These are phyloP conservation scores for Drosophila insularis DNA, from an alignment of 1,140 invertebrate species.

Conservation along the genomic window DNA sequence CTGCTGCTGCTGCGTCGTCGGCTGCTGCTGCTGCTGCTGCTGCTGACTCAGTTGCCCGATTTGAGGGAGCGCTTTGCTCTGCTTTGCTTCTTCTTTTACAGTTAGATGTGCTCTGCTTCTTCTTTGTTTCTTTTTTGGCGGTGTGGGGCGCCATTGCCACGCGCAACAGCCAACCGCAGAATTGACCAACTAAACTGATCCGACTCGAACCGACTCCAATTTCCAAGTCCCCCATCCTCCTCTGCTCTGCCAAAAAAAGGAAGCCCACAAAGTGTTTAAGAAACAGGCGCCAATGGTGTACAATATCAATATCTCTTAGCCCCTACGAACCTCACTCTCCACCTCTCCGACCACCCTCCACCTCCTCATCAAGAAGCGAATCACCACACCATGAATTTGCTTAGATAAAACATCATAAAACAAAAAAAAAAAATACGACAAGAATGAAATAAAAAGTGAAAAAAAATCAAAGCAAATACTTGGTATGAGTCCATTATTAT, in stretches of 20 bases:
- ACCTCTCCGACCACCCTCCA: neutral
- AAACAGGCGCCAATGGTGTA: too few species aligned
- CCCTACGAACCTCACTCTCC: too few species aligned
- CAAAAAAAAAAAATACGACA: conserved; percentile 24
- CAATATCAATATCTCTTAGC: neutral
- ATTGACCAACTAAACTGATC: conserved; percentile 8
- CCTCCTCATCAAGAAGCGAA: neutral
- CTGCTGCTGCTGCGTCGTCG: neutral
- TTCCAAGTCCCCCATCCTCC: too few species aligned
- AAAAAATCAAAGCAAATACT: conserved; percentile 4
- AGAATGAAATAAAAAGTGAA: too few species aligned
- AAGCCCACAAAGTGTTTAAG: too few species aligned
- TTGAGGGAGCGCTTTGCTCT: conserved; percentile 27
- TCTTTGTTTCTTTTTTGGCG: neutral
- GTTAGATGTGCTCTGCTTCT: conserved; percentile 25
- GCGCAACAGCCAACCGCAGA: conserved; percentile 46
- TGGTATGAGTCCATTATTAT: conserved; percentile 15
- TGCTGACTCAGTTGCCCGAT: neutral
- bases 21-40: neutral
- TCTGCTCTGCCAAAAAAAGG: too few species aligned
- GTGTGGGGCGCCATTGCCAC: conserved; percentile 48
- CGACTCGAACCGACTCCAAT: too few species aligned
- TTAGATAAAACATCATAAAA: conserved; percentile 9
- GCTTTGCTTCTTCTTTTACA: conserved; percentile 32
- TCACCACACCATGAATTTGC: neutral